Evolutionary conservation across 2,888 invertebrate genomes (phyloP).

Genomic region (Leptopilina myrica): DNA sequence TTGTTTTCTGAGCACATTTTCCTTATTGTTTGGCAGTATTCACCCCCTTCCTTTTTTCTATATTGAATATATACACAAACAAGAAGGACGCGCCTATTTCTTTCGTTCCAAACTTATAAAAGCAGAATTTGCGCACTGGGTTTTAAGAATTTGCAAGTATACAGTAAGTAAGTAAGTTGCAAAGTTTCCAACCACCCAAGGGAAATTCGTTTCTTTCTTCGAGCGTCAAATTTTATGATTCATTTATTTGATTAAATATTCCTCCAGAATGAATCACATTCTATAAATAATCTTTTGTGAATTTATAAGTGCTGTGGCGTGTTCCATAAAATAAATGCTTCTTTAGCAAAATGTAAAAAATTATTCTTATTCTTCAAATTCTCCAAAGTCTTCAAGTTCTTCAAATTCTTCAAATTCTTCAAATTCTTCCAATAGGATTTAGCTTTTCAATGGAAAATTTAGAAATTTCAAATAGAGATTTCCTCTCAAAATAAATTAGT

Average conservation of each 20-base stretch:
- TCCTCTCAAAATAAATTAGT: too few relatives aligned
- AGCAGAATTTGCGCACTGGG: slow-evolving; percentile 1
- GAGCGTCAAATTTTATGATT: slow-evolving; percentile 19
- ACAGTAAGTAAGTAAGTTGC: not conserved
- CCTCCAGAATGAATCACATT: not conserved
- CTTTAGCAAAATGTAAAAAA: too few relatives aligned
- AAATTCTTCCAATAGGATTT: too few relatives aligned
- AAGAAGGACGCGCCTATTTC: slow-evolving; percentile 8
- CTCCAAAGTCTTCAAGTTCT: too few relatives aligned
- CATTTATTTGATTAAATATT: slow-evolving; percentile 19
- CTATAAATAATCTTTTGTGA: not conserved
- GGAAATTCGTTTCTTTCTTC: slow-evolving; percentile 29
- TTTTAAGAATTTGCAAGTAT: slow-evolving; percentile 25
- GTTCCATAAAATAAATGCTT: too few relatives aligned
- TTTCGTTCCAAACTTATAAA: slow-evolving; percentile 6
- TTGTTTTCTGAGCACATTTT: not conserved
- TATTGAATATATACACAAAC: not conserved
- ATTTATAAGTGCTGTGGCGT: not conserved
- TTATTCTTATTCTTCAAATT: too few relatives aligned
- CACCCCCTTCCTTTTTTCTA: not conserved
- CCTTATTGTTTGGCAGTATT: slow-evolving; percentile 2
- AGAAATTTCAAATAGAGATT: too few relatives aligned
- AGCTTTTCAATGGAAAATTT: too few relatives aligned
- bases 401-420: too few relatives aligned
- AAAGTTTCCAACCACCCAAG: slow-evolving; percentile 14